Base-by-base conservation (phyloP, 2,113 vertebrate genomes). In the Orthonyx spaldingii region DNA sequence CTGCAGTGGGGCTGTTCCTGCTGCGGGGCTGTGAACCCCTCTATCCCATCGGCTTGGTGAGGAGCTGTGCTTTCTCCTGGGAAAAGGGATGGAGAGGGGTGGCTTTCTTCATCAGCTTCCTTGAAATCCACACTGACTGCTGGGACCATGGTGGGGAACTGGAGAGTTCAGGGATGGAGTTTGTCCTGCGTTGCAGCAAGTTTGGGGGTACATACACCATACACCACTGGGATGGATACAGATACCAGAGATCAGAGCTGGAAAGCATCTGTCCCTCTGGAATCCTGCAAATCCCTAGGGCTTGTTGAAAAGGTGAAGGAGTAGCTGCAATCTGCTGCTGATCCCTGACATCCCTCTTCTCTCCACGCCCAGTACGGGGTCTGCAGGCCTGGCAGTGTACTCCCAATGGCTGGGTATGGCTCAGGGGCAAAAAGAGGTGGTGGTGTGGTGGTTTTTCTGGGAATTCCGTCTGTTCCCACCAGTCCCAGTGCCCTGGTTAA, bases 381-480 rank as follows among this genome's bases (percentile, higher is more conserved):
- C 63, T 47, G 35, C 0, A 12, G 44, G n/a, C 14, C 28, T 0
- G 0, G 27, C 30, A 35, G 24, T 1, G 0, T 5, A 2, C 2
- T 69, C 46, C 60, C 27, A 56, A 1, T 0, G 5, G 26, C 47
- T 47, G 59, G 61, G 39, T 55, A 24, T 1, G 13, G 46, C n/a
- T 49, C 22, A 42, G 6, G 50, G 37, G 71, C 49, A 63, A 71
- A 37, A 82, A 60, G 52, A 13, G 5, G n/a, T 1, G 13, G 10
- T 13, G 49, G 32, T 4, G 5, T 30, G 39, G 9, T 6, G 1
- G 26, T 33, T 69, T 17, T 68, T 59, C 64, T 41, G 47, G 61
- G 63, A 86, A 60, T 49, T 77, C 56, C 56, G 50, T 32, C 13
- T 8, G 42, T 39, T 47, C 72, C 47, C 24, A 20, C 12, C 1